These are phyloP conservation scores for Aporrectodea caliginosa DNA, from an alignment of 1,140 invertebrate genomes.

Conservation along the genomic window DNA sequence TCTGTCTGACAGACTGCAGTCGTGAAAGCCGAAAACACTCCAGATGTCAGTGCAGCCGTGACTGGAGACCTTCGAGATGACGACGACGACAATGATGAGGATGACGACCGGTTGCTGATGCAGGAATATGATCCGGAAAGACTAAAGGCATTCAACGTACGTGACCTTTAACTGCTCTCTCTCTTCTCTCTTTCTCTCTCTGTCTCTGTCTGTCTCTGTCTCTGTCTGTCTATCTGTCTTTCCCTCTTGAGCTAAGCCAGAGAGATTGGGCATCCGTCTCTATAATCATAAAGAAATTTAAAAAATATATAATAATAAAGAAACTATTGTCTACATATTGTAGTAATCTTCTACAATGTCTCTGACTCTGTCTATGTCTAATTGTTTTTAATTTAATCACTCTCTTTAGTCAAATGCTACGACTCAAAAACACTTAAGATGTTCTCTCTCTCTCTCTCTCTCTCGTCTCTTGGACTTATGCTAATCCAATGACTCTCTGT, in stretches of 20 bases:
- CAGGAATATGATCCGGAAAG: conserved; percentile 83
- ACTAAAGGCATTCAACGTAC: conserved; percentile 94
- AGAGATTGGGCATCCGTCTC: background rate
- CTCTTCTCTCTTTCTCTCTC: background rate
- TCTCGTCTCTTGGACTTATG: no score
- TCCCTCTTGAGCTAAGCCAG: background rate
- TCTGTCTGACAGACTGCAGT: background rate
- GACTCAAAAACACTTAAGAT: no score
- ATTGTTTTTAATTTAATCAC: no score
- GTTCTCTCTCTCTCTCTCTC: no score
- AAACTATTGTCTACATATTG: background rate
- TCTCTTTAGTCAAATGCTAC: no score
- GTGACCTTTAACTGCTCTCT: conserved; percentile 45
- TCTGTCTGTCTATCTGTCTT: background rate
- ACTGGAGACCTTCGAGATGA: conserved; percentile 62
- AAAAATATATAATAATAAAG: conserved; percentile 1
- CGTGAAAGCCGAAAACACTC: background rate
- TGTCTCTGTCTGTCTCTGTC: background rate
- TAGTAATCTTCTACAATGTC: no score
- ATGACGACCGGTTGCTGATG: conserved; percentile 79
- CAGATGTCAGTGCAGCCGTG: background rate
- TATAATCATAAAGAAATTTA: conserved; percentile 6
- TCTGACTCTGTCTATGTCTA: no score
- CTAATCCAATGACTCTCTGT: no score
- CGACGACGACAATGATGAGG: conserved; percentile 76